These are phyloP conservation scores for Brachypterus glaber DNA, from an alignment of 2,888 invertebrate genomes.

Conservation along the genomic window DNA sequence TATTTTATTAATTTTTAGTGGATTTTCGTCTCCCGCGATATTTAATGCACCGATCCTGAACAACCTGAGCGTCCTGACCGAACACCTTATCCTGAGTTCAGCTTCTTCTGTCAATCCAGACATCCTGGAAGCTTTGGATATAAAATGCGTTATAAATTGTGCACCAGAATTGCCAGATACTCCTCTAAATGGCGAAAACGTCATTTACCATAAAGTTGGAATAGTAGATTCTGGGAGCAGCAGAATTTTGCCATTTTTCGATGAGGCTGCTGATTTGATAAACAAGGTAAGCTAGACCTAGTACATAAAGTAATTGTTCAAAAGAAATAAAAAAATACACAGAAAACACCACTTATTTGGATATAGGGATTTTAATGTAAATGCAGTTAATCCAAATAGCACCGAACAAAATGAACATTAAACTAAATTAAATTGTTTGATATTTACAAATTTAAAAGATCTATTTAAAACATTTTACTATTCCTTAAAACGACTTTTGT, in stretches of 20 bases:
- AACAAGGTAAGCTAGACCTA: constrained; percentile 48
- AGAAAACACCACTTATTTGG: too few relatives aligned
- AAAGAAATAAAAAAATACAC: too few relatives aligned
- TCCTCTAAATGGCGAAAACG: constrained; percentile 44
- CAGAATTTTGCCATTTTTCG: constrained; percentile 65
- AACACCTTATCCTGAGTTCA: constrained; percentile 67
- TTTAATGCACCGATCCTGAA: not conserved
- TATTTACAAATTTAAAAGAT: too few relatives aligned
- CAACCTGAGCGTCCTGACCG: constrained; percentile 58
- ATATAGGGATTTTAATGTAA: too few relatives aligned
- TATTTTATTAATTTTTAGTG: not conserved
- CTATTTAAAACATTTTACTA: too few relatives aligned
- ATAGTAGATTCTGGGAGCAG: constrained; percentile 65
- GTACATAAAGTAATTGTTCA: too few relatives aligned
- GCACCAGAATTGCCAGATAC: constrained; percentile 73
- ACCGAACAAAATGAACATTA: too few relatives aligned
- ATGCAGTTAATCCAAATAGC: too few relatives aligned
- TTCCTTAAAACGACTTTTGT: too few relatives aligned
- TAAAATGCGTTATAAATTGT: constrained; percentile 72
- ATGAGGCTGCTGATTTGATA: constrained; percentile 67
- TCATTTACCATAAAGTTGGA: constrained; percentile 57
- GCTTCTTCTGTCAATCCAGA: constrained; percentile 64
- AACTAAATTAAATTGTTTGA: too few relatives aligned
- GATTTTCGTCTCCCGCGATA: not conserved
- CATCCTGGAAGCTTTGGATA: constrained; percentile 55